Evolutionary conservation across 2,888 invertebrate genomes (phyloP), one percentile per base, ranked within the genome.

Genomic region (Drosophila neutralis): DNA sequence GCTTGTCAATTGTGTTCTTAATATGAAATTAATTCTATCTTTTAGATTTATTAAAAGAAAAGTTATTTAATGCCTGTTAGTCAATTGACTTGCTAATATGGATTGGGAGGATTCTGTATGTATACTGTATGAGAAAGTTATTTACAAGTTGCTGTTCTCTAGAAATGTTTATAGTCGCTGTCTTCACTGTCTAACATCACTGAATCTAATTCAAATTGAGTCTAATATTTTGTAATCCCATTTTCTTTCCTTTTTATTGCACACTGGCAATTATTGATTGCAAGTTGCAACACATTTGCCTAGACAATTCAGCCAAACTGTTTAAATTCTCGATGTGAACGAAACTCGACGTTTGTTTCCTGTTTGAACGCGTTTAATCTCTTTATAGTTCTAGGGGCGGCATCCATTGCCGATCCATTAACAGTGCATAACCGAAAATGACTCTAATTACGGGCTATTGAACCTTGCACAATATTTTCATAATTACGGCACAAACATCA

Each of bases 381-480:
- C 3, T 61, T 27, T 54, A 40, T 51, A 52, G 31, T 70, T 48
- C 38, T 35, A 35, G 21, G n/a, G 21, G 42, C 40, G 27, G 21
- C 42, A 33, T 36, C n/a, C 51, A 40, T 57, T 57, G 53, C 11
- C 36, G 63, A 38, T 58, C 61, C 61, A 76, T 76, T 72, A 76
- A 63, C 68, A 76, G 62, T 51, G 45, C 61, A 65, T 73, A 69
- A 60, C 54, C 62, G 52, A 83, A 78, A 80, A 52, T 66, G 66
- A 61, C 56, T 74, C 67, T 59, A 79, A 87, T 84, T 81, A 64
- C 62, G 83, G 86, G 80, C 86, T 83, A 78, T 81, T 88, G 88
- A 85, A 85, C 85, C 87, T 85, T 87, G 87, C 85, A 83, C 89
- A 85, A 85, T 83, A 87, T 83, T 79, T 85, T 88, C 89, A 88